Percentiles rank a stretch among this genome's conserved stretches.
Evolutionary conservation across 2,113 vertebrate genomes (phyloP).

Genomic region (Tylochromis polylepis): DNA sequence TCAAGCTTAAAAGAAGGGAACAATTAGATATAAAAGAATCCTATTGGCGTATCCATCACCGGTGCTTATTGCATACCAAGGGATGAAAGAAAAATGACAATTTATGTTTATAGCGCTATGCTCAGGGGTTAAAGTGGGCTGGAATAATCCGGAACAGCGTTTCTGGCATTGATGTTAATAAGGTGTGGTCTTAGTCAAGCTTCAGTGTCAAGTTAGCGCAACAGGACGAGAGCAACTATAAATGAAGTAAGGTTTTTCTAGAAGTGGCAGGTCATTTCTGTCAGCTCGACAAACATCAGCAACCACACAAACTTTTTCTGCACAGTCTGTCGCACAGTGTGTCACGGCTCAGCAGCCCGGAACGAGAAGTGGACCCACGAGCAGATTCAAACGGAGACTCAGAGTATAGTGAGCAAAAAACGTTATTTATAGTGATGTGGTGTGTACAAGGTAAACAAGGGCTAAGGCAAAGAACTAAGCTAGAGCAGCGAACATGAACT

Average conservation of each 20-base stretch:
- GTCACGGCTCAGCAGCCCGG: rapidly evolving
- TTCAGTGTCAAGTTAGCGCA: neutral
- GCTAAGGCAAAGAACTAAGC: neutral
- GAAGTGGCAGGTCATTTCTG: neutral
- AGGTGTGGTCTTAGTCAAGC: neutral
- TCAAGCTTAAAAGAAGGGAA: neutral
- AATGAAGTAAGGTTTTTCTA: neutral
- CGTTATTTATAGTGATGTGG: neutral
- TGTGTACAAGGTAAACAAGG: neutral
- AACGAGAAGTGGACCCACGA: neutral
- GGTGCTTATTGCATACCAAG: neutral
- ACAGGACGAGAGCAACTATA: neutral
- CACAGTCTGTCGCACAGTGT: neutral
- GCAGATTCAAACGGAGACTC: neutral
- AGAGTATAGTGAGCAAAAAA: neutral
- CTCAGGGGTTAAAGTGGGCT: neutral
- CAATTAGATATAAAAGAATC: neutral
- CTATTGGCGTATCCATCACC: neutral
- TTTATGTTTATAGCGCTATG: neutral
- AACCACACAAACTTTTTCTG: neutral
- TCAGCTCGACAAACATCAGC: neutral
- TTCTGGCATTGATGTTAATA: neutral
- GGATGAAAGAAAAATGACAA: neutral
- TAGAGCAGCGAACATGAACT: neutral
- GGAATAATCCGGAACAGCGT: neutral